phyloP scores from a whole-genome alignment of 2,888 invertebrate genomes.

The Lasioglossum lativentre region DNA sequence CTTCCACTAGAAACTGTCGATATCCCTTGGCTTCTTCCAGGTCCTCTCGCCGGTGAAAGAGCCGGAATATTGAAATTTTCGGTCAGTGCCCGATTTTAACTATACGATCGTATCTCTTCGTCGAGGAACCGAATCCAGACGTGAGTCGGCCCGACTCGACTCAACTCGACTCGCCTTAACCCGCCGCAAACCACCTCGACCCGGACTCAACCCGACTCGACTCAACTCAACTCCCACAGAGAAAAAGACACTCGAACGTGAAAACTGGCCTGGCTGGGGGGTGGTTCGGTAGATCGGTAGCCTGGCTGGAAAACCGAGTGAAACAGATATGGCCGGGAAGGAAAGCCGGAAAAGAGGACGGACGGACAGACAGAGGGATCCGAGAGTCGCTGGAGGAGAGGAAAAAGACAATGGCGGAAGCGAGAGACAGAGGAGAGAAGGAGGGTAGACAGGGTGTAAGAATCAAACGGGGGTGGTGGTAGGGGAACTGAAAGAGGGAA shows the following conservation, averaged over 20 bases:
- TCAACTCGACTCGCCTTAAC: slow-evolving; percentile 22
- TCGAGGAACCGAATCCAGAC: slow-evolving; percentile 50
- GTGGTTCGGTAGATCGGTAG: slow-evolving; percentile 33
- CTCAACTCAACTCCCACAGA: not conserved
- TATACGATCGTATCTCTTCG: slow-evolving; percentile 67
- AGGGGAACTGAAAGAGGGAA: slow-evolving; percentile 24
- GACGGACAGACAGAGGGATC: slow-evolving; percentile 37
- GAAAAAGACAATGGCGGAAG: slow-evolving; percentile 24
- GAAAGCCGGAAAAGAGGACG: slow-evolving; percentile 33
- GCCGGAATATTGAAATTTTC: slow-evolving; percentile 80
- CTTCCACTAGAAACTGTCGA: slow-evolving; percentile 62
- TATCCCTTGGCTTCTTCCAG: slow-evolving; percentile 60
- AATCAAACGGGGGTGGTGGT: slow-evolving; percentile 34
- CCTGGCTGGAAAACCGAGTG: slow-evolving; percentile 32
- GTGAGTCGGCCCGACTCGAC: slow-evolving; percentile 50
- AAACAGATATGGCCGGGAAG: slow-evolving; percentile 20
- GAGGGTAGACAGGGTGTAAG: slow-evolving; percentile 47
- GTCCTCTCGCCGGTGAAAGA: slow-evolving; percentile 64
- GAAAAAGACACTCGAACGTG: not conserved
- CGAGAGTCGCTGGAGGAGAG: slow-evolving; percentile 35
- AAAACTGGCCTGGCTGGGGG: not conserved
- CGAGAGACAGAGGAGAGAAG: slow-evolving; percentile 7
- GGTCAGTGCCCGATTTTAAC: slow-evolving; percentile 79
- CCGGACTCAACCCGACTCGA: not conserved
- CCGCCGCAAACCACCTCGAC: slow-evolving; percentile 34